phyloP scores from a whole-genome alignment of 1,140 invertebrate species.

The Polypedilum pembai region DNA sequence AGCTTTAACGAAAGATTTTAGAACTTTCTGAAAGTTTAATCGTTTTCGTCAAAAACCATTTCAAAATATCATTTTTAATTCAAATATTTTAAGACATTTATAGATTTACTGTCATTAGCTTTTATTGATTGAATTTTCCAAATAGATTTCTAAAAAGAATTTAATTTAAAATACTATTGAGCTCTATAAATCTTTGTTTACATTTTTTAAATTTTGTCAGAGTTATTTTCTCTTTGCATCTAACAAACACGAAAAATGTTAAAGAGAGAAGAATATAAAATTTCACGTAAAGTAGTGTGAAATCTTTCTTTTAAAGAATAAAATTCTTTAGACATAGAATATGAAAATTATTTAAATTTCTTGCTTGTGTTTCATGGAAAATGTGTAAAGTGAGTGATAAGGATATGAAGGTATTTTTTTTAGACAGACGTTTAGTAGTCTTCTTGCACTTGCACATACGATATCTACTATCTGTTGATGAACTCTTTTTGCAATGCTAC shows the following conservation, averaged over 20 bases:
- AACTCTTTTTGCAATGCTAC: neutral
- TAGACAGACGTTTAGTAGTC: neutral
- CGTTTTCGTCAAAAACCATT: too few species aligned
- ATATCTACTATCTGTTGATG: constrained; percentile 3
- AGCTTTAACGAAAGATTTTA: too few species aligned
- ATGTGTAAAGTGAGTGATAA: neutral
- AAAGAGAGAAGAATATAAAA: neutral
- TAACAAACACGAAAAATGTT: neutral
- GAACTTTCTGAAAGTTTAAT: too few species aligned
- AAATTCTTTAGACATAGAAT: neutral
- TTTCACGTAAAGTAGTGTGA: neutral
- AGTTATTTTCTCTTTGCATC: neutral
- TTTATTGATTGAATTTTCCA: neutral
- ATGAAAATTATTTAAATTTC: constrained; percentile 1
- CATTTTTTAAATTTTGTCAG: too few species aligned
- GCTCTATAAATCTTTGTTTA: too few species aligned
- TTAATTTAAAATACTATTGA: too few species aligned
- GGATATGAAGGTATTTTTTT: neutral
- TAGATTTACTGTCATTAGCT: neutral
- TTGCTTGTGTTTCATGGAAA: neutral
- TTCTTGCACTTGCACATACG: neutral
- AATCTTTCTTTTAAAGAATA: neutral
- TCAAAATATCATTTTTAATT: too few species aligned
- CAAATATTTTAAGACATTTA: too few species aligned
- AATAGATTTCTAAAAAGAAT: too few species aligned